These are phyloP conservation scores for Apodemus speciosus DNA, from an alignment of 2,113 vertebrate species.

Conservation along the genomic window DNA sequence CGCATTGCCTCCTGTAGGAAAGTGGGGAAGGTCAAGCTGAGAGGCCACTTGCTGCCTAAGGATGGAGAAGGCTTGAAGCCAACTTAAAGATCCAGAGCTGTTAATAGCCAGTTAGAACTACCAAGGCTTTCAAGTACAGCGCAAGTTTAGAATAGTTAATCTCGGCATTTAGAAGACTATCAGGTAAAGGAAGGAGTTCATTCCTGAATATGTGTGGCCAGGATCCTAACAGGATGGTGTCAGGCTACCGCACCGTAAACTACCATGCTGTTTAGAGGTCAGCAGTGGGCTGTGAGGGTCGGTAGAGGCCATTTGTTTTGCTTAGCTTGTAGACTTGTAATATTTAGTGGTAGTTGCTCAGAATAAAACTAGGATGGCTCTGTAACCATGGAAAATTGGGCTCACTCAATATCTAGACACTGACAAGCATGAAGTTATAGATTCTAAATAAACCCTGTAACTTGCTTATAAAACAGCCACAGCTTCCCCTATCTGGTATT, in stretches of 20 bases:
- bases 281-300: background rate
- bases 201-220: background rate
- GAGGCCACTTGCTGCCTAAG: background rate
- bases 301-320: background rate
- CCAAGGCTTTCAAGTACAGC: background rate
- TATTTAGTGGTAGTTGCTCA: conserved; percentile 36
- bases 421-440: background rate
- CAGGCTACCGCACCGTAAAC: background rate
- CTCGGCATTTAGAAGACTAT: background rate
- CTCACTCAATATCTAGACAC: conserved; percentile 17
- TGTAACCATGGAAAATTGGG: conserved; percentile 39
- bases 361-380: conserved; percentile 37
- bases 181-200: background rate
- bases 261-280: background rate
- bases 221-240: background rate
- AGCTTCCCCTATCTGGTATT: background rate
- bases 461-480: background rate
- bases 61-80: background rate
- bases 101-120: background rate
- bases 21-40: conserved; percentile 34
- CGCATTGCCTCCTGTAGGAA: conserved; percentile 9
- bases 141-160: background rate
- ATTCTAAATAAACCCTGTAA: conserved; percentile 28
- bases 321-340: conserved; percentile 24
- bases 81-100: background rate